Evolutionary conservation across 2,888 invertebrate genomes (phyloP).

Genomic region (Pinctada fucata): DNA sequence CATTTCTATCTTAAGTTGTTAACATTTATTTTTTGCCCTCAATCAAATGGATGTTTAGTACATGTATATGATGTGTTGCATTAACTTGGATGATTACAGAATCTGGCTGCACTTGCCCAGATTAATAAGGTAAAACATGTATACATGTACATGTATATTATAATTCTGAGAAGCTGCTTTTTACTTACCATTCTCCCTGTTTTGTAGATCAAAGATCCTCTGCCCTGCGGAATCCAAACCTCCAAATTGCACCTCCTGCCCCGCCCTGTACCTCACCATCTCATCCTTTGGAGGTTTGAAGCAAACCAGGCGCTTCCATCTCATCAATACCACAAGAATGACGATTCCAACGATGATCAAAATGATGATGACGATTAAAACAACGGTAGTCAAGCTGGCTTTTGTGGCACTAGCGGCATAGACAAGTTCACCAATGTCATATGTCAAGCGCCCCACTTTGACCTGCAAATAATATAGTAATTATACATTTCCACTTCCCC

Average conservation of each 20-base stretch:
- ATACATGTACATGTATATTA: no score
- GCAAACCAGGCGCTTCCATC: slow-evolving; percentile 54
- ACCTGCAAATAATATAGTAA: slow-evolving; percentile 55
- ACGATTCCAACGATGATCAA: slow-evolving; percentile 55
- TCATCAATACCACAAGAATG: slow-evolving; percentile 59
- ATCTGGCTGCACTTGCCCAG: no score
- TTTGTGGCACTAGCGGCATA: slow-evolving; percentile 40
- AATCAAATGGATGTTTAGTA: no score
- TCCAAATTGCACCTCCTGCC: slow-evolving; percentile 29
- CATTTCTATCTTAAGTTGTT: no score
- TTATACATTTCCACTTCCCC: not conserved
- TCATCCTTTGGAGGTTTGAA: slow-evolving; percentile 36
- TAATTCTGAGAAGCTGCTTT: not conserved
- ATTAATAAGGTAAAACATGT: no score
- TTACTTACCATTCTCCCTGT: slow-evolving; percentile 43
- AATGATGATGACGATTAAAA: slow-evolving; percentile 53
- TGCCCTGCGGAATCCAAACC: slow-evolving; percentile 37
- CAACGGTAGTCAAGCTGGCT: slow-evolving; percentile 46
- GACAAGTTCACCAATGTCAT: slow-evolving; percentile 61
- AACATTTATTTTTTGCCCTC: no score
- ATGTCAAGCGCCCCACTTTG: slow-evolving; percentile 57
- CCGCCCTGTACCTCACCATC: slow-evolving; percentile 7
- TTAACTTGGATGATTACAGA: no score
- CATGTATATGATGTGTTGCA: no score
- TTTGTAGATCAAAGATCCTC: slow-evolving; percentile 40